Evolutionary conservation across 2,888 invertebrate species (phyloP).

Genomic region (Brachyptera risi): DNA sequence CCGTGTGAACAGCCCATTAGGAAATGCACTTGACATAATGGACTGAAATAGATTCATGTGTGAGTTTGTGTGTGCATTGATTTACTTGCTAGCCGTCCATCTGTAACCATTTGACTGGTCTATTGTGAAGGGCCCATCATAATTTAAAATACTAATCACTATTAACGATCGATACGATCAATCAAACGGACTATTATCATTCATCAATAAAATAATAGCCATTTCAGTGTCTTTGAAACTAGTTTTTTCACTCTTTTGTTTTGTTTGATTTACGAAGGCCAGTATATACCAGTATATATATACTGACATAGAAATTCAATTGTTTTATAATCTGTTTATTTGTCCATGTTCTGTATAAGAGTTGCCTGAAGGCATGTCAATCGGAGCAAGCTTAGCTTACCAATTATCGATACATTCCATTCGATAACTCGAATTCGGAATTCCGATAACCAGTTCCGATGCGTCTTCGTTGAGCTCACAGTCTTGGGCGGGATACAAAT

Average conservation of each 20-base stretch:
- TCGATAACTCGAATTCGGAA: not conserved
- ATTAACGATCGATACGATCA: not conserved
- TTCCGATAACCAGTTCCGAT: not conserved
- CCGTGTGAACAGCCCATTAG: too few species aligned
- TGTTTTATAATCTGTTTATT: constrained; percentile 9
- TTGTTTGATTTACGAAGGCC: not conserved
- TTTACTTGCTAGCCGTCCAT: too few species aligned
- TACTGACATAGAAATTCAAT: constrained; percentile 10
- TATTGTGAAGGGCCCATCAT: not conserved
- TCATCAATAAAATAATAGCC: constrained; percentile 8
- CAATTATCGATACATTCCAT: constrained; percentile 8
- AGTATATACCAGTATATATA: too few species aligned
- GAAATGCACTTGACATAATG: too few species aligned
- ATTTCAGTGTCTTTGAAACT: not conserved
- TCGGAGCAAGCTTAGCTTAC: not conserved
- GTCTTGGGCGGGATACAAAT: not conserved
- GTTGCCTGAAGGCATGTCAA: not conserved
- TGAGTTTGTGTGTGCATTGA: too few species aligned
- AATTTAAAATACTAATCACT: constrained; percentile 8
- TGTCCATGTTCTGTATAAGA: not conserved
- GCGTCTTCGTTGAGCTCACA: not conserved
- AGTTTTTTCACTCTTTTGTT: not conserved
- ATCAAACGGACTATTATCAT: constrained; percentile 1
- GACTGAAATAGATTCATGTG: too few species aligned
- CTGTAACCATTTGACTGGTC: too few species aligned